These are phyloP conservation scores for Antheraea pernyi DNA, from an alignment of 1,140 invertebrate genomes.

Conservation along the genomic window DNA sequence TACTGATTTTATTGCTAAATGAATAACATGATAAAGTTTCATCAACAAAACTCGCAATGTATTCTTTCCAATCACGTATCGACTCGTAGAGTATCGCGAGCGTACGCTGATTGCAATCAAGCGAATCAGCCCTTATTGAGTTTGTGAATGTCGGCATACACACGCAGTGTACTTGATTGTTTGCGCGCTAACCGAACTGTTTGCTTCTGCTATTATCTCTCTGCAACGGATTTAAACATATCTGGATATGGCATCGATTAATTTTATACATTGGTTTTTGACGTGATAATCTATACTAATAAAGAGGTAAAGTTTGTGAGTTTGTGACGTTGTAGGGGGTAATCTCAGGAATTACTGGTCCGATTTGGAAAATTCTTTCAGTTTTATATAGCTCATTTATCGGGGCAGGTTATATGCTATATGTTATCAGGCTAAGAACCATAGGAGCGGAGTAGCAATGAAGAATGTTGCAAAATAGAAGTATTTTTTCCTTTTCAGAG, in stretches of 20 bases:
- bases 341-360: no score
- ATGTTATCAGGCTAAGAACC: no score
- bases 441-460: no score
- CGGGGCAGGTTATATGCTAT: no score
- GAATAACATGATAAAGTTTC: slow-evolving; percentile 16
- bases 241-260: background rate
- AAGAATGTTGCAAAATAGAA: no score
- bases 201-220: slow-evolving; percentile 40
- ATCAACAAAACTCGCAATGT: slow-evolving; percentile 10
- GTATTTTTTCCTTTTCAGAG: no score
- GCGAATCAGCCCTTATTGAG: slow-evolving; percentile 48
- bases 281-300: no score
- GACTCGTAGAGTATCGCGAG: slow-evolving; percentile 22
- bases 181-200: slow-evolving; percentile 43
- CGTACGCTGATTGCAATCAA: slow-evolving; percentile 52
- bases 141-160: slow-evolving; percentile 32
- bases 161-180: slow-evolving; percentile 26
- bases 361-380: no score
- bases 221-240: slow-evolving; percentile 3
- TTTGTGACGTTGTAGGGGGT: no score
- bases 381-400: no score
- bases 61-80: slow-evolving; percentile 27
- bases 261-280: background rate
- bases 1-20: slow-evolving; percentile 9
- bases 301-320: no score